Percentiles rank a stretch among this genome's conserved stretches.
Evolutionary conservation across 2,797 vertebrate species (phyloP).

Genomic region (Eremophila alpestris): DNA sequence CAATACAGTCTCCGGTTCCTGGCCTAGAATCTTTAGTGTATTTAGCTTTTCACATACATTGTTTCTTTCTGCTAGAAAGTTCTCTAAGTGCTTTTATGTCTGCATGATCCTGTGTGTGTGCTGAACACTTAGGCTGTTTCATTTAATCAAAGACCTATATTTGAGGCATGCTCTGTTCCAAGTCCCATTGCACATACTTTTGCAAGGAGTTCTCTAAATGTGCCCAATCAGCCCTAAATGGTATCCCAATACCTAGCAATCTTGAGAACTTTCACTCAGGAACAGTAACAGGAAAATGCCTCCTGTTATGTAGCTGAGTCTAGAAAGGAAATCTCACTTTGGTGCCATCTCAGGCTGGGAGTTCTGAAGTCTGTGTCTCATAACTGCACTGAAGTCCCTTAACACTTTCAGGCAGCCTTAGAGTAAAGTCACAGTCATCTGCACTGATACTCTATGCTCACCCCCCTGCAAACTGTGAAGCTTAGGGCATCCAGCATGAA

Average conservation of each 20-base stretch:
- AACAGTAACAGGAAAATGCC: background rate
- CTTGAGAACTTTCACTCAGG: background rate
- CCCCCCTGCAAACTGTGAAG: background rate
- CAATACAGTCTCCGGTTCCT: background rate
- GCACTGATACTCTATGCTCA: accelerated
- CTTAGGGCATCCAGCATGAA: background rate
- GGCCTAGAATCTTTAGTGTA: background rate
- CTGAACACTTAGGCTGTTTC: background rate
- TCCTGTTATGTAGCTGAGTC: background rate
- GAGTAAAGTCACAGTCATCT: background rate
- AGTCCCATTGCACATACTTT: background rate
- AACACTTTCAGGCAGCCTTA: background rate
- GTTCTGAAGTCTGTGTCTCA: background rate
- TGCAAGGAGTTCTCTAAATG: background rate
- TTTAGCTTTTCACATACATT: background rate
- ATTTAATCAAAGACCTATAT: background rate
- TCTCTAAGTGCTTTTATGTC: background rate
- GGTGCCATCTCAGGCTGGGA: background rate
- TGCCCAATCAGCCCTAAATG: background rate
- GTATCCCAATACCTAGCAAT: background rate
- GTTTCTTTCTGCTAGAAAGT: background rate
- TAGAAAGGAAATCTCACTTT: background rate
- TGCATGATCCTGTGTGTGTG: background rate
- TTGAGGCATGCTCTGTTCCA: background rate
- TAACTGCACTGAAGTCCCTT: background rate